Base-by-base conservation (phyloP, 2,113 vertebrate genomes). In the Clarias macrocephalus region DNA sequence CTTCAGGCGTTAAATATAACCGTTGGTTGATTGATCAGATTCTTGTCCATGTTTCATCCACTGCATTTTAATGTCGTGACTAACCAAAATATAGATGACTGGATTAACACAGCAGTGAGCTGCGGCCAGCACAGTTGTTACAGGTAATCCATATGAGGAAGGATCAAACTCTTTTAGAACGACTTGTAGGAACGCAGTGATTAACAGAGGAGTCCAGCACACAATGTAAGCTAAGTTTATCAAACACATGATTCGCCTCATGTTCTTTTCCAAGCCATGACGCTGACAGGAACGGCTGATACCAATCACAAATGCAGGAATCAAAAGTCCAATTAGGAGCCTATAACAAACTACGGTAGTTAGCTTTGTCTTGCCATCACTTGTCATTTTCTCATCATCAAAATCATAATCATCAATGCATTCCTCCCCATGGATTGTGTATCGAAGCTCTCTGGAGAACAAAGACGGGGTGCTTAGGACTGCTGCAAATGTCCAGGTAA, bases 371-470 rank as follows among this genome's bases (percentile, higher is more conserved):
- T 11, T 59, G 19, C 79, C 85, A 0, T 80, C 48, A 3, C 28
- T 6, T 56, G 85, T 87, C 18, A 30, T 76, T 60, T 0, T 56
- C 0, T 4, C 12, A 12, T 82, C 18, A 5, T 83, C 15, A 3
- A 56, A 54, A 56, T 86, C 79, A 80, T 80, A 89, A 60, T 88
- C 81, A 33, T 90, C 88, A 12, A 89, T 66, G 28, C 89, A 90
- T 23, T 76, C 6, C 16, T 19, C 3, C 60, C 88, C 79, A 5
- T 42, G 0, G 0, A 1, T 5, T 28, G 79, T 5, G 16, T 42
- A 2, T 25, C 59, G 73, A 18, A 90, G 33, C 54, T 88, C 59
- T 57, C 89, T 82, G 56, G 84, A 90, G 76, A 81, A 63, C 33
- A 90, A 77, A 0, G 89, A 89, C 2, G 89, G 88, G 16, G 28